These are phyloP conservation scores for Elaphurus davidianus DNA, from an alignment of 2,113 vertebrate species.

Conservation along the genomic window DNA sequence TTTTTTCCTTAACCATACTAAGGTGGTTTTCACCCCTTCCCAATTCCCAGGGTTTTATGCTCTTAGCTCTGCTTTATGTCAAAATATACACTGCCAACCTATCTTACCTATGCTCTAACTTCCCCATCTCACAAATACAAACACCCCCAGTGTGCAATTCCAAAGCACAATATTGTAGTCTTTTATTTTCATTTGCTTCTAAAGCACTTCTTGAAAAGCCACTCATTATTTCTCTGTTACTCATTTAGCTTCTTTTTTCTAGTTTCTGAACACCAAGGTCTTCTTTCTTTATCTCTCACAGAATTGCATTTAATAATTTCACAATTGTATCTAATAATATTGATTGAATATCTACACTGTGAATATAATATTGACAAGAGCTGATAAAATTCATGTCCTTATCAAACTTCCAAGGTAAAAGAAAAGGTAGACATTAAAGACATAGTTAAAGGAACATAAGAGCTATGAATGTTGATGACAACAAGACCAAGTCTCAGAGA, in stretches of 20 bases:
- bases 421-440: background rate
- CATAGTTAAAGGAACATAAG: background rate
- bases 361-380: background rate
- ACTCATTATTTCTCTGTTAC: background rate
- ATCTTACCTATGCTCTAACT: background rate
- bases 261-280: background rate
- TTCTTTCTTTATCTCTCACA: background rate
- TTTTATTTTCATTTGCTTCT: background rate
- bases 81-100: background rate
- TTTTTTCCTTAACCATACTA: background rate
- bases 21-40: background rate
- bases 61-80: background rate
- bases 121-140: background rate
- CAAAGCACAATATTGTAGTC: background rate
- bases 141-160: background rate
- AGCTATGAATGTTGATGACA: background rate
- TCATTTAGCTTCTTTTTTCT: constrained; percentile 3
- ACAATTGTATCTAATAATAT: background rate
- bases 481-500: background rate
- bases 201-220: background rate
- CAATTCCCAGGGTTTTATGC: background rate
- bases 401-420: background rate
- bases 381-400: background rate
- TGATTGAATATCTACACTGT: background rate
- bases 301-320: constrained; percentile 9